Base-by-base conservation (phyloP, 1,140 invertebrate species). In the Drosophila sucinea region DNA sequence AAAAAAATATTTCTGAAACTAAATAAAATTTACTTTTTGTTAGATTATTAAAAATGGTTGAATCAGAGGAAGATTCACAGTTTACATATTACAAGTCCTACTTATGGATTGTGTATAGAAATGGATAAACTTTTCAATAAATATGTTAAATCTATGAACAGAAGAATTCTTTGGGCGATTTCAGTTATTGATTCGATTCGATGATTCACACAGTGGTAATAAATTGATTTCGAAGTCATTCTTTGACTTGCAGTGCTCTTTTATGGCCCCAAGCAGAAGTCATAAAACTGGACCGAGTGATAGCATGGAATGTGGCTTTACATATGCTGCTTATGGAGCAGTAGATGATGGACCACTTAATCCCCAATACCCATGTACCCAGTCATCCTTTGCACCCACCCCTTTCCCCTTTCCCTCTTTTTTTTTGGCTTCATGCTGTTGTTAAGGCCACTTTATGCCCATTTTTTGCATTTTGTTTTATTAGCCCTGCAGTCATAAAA, bases 371-470 rank as follows among this genome's bases (percentile, higher is more conserved):
- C 56, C 32, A 70, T 63, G 41, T 25, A 44, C 23, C 29, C 3
- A 55, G 11, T 44, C 4, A 32, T 33, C 25, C 27, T 27, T 29
- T 58, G 2, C 38, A 58, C 30, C 40, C 11, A 6, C 44, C 38
- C 27, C 41, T 27, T 40, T 5, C 8, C n/a, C 32, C 10, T 25
- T 35, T 27, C 30, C n/a, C 29, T 62, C 33, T 10, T 41, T 25
- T 32, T n/a, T 38, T 64, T 80, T 89, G 68, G 80, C 83, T 47
- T 47, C 44, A 47, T 51, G 44, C 44, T 51, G 44, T 7, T 47
- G 73, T 83, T 87, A 80, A 87, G 73, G 83, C 83, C 83, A 89
- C 80, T 87, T 87, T 87, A 87, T 87, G 83, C 80, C 77, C 84
- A 89, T 87, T 87, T 17, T 87, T 87, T 89, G 80, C 68, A 70